A percentile compares a stretch with the other conserved stretches of the same genome.
Conservation (phyloP, 2,113 vertebrate genomes). For the Oncorhynchus keta region DNA sequence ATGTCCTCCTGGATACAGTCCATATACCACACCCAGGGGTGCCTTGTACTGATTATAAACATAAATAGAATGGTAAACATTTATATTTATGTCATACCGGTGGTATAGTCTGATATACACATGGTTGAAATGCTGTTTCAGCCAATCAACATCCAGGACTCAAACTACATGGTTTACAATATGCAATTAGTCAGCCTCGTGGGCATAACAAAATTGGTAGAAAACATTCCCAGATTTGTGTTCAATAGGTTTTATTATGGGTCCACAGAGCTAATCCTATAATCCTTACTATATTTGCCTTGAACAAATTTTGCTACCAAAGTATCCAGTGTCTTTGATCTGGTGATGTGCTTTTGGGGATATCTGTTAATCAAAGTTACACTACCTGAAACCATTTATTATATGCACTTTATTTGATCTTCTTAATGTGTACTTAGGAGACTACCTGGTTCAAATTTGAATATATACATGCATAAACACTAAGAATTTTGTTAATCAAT, state of each 20-base stretch:
- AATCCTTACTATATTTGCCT: background rate
- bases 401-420: conserved; percentile 31
- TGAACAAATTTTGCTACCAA: conserved; percentile 18
- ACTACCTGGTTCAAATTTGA: conserved; percentile 4
- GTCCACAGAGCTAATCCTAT: background rate
- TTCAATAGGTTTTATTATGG: background rate
- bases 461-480: conserved; percentile 13
- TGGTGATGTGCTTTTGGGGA: conserved; percentile 63
- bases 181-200: too few relatives aligned
- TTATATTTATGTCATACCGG: too few relatives aligned
- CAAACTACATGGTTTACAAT: too few relatives aligned
- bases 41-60: too few relatives aligned
- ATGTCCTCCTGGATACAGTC: too few relatives aligned
- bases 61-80: too few relatives aligned
- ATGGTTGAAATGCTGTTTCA: too few relatives aligned
- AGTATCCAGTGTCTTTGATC: conserved; percentile 25
- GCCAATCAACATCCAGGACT: too few relatives aligned
- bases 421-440: background rate
- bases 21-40: too few relatives aligned
- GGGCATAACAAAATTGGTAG: background rate
- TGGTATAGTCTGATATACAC: too few relatives aligned
- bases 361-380: conserved; percentile 13
- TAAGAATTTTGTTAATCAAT: conserved; percentile 35
- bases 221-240: background rate
- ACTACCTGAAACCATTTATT: background rate